Evolutionary conservation across 2,113 vertebrate genomes (phyloP).

Genomic region (Poecilia latipinna): DNA sequence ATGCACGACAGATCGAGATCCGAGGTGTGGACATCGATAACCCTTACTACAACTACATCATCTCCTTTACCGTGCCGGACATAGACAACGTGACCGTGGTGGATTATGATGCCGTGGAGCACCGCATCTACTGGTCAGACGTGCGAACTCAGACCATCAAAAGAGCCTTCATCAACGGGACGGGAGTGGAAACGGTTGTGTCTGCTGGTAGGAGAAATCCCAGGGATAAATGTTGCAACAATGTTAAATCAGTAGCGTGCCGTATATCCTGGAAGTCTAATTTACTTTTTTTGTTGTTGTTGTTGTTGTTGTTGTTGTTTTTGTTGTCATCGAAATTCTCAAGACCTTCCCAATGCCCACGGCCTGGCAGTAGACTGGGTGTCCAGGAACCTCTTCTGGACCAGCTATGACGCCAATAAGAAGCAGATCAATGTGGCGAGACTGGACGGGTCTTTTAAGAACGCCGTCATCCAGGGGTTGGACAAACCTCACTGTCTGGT

Average conservation of each 20-base stretch:
- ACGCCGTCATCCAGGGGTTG: constrained; percentile 92
- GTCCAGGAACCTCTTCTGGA: constrained; percentile 98
- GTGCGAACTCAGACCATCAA: constrained; percentile 98
- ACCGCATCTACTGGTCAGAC: constrained; percentile 97
- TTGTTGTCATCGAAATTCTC: constrained; percentile 11
- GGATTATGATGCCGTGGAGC: constrained; percentile 92
- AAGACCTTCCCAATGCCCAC: constrained; percentile 94
- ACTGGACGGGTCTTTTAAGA: constrained; percentile 96
- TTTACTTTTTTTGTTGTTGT: neutral
- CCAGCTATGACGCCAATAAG: constrained; percentile 94
- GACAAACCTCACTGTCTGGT: constrained; percentile 94
- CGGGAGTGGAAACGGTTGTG: constrained; percentile 92
- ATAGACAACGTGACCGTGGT: constrained; percentile 96
- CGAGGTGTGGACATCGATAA: constrained; percentile 94
- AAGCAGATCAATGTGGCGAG: constrained; percentile 97
- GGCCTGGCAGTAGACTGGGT: constrained; percentile 96
- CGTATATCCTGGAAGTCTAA: neutral
- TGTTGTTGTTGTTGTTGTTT: neutral
- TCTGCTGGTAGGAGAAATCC: constrained; percentile 70
- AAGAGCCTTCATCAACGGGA: constrained; percentile 96
- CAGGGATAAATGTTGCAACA: accelerated
- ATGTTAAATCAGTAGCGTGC: neutral
- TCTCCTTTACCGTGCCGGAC: constrained; percentile 97
- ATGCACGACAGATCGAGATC: constrained; percentile 98
- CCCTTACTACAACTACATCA: constrained; percentile 99